These are phyloP conservation scores for Argyrosomus regius DNA, from an alignment of 2,797 vertebrate genomes.

Conservation along the genomic window DNA sequence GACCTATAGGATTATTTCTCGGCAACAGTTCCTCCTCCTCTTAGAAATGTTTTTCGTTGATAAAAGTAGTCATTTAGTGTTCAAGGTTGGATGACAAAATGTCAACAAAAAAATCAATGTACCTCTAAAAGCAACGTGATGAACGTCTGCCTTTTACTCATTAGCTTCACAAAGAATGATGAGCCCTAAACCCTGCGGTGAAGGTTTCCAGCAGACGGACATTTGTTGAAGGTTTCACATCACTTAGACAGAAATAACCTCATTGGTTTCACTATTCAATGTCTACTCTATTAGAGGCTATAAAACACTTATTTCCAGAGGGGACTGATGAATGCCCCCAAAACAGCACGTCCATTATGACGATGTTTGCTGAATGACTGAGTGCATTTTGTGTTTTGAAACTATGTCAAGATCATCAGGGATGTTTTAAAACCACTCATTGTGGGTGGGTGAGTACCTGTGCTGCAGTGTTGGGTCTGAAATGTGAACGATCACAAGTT, in stretches of 20 bases:
- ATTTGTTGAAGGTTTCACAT: background rate
- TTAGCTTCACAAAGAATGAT: background rate
- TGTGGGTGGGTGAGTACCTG: background rate
- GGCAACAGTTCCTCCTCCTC: background rate
- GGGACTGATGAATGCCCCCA: background rate
- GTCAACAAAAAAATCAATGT: background rate
- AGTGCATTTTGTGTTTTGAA: background rate
- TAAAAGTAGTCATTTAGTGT: background rate
- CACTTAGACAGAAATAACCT: background rate
- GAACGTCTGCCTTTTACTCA: background rate
- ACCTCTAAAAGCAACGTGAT: background rate
- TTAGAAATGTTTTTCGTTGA: background rate
- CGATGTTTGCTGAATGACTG: background rate
- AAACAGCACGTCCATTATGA: slow-evolving; percentile 1
- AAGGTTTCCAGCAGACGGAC: background rate
- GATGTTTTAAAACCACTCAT: background rate
- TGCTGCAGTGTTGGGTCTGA: background rate
- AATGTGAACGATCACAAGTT: background rate
- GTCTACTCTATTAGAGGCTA: background rate
- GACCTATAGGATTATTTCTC: background rate
- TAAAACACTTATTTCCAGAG: background rate
- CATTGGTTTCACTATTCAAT: background rate
- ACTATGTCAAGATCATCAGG: background rate
- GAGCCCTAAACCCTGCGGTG: background rate
- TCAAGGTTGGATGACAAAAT: slow-evolving; percentile 4